phyloP scores from a whole-genome alignment of 2,888 invertebrate genomes.

The Prostheceraeus crozeri region DNA sequence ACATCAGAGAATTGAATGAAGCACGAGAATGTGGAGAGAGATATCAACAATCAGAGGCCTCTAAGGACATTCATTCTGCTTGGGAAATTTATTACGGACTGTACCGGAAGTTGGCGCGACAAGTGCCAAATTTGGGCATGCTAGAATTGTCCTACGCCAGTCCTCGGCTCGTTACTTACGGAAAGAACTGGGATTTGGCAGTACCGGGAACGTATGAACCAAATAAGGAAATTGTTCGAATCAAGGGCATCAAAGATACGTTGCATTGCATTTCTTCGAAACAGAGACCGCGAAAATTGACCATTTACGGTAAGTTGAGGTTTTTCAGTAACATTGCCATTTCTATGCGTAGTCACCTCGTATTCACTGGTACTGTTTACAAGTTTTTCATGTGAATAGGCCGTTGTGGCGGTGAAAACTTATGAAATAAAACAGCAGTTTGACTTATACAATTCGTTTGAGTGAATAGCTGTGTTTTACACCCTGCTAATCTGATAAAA shows the following conservation, averaged over 20 bases:
- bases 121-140: constrained; percentile 65
- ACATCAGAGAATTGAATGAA: constrained; percentile 83
- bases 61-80: constrained; percentile 87
- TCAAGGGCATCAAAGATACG: constrained; percentile 79
- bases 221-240: constrained; percentile 68
- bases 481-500: no score
- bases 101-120: constrained; percentile 82
- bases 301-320: constrained; percentile 65
- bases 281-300: constrained; percentile 86
- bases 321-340: not conserved
- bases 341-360: not conserved
- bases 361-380: not conserved
- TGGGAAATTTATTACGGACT: constrained; percentile 99
- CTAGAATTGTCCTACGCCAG: constrained; percentile 76
- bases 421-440: no score
- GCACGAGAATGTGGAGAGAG: constrained; percentile 91
- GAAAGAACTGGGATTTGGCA: constrained; percentile 84
- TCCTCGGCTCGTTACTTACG: constrained; percentile 67
- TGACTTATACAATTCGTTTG: no score
- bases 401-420: no score
- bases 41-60: constrained; percentile 72
- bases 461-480: no score
- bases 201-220: constrained; percentile 97
- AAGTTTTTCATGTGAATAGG: no score
- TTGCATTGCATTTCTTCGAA: constrained; percentile 94